Evolutionary conservation across 2,888 invertebrate species (phyloP), one percentile per base, ranked within the genome.

Genomic region (Polia nebulosa): DNA sequence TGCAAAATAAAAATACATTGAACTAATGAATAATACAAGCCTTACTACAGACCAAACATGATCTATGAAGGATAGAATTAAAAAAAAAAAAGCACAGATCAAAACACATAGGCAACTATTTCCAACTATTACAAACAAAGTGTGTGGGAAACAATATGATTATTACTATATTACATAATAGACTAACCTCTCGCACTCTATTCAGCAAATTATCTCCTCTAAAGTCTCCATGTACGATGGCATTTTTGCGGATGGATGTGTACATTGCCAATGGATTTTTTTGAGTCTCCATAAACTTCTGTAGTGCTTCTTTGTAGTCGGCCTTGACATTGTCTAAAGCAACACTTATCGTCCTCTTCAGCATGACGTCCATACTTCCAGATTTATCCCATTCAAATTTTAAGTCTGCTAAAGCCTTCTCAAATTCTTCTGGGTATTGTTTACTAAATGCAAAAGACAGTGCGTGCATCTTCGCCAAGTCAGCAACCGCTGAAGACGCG

Each of bases 391-490:
- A 61, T 13, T 36, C 51, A 4, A 39, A 0, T 32, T 57, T 52
- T 5, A 67, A 7, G 0, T 13, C 20, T 0, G 41, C 22, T 8
- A 52, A 8, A 6, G 44, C 0, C 3, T 47, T 49, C 6, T 74
- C 53, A 39, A 85, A 91, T 20, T 81, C 76, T 51, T 88, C 83
- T 4, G 89, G 90, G 20, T 86, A 27, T 45, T 87, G 82, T 47
- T 86, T 80, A 39, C 78, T 80, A 59, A 85, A 84, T 0, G 89
- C 91, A 8, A 91, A 83, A 0, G 91, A 91, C 0, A 91, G 76
- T 0, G 92, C 90, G 61, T 93, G 93, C 6, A 91, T 79, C 69
- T 88, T 90, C 0, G 89, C 92, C 56, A 91, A 68, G 13, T 86
- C 87, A 22, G 78, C 57, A 0, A 83, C 56, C 0, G 90, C 85